Evolutionary conservation across 2,797 vertebrate species (phyloP).

Genomic region (Pangasius larnaudii): DNA sequence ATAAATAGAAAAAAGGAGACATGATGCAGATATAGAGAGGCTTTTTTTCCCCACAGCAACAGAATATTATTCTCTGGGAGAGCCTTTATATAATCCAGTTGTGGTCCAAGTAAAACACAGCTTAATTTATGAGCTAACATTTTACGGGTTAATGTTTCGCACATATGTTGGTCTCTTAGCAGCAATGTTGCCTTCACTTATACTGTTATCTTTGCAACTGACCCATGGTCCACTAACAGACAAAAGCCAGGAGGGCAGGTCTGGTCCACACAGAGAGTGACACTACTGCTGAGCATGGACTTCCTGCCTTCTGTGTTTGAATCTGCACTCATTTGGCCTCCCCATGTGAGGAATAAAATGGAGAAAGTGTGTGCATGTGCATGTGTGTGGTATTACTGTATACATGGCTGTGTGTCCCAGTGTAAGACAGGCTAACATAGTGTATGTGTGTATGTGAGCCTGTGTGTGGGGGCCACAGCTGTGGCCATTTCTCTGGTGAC

Average conservation of each 20-base stretch:
- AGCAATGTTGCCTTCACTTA: conserved; percentile 53
- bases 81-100: conserved; percentile 42
- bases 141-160: conserved; percentile 51
- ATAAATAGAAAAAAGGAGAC: conserved; percentile 29
- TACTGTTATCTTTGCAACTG: conserved; percentile 58
- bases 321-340: conserved; percentile 24
- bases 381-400: conserved; percentile 5
- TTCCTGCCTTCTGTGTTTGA: conserved; percentile 35
- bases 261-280: conserved; percentile 8
- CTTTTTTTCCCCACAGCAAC: conserved; percentile 24
- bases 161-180: conserved; percentile 50
- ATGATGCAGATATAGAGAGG: conserved; percentile 34
- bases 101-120: conserved; percentile 57
- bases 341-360: neutral
- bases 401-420: neutral
- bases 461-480: conserved; percentile 57
- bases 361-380: neutral
- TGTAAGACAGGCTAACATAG: conserved; percentile 26
- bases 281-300: conserved; percentile 17
- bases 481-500: conserved; percentile 56
- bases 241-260: conserved; percentile 39
- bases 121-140: conserved; percentile 55
- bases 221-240: conserved; percentile 52
- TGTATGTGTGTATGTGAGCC: conserved; percentile 39
- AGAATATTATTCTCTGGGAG: conserved; percentile 40